Evolutionary conservation across 2,888 invertebrate genomes (phyloP).

Genomic region (Crematogaster levior): DNA sequence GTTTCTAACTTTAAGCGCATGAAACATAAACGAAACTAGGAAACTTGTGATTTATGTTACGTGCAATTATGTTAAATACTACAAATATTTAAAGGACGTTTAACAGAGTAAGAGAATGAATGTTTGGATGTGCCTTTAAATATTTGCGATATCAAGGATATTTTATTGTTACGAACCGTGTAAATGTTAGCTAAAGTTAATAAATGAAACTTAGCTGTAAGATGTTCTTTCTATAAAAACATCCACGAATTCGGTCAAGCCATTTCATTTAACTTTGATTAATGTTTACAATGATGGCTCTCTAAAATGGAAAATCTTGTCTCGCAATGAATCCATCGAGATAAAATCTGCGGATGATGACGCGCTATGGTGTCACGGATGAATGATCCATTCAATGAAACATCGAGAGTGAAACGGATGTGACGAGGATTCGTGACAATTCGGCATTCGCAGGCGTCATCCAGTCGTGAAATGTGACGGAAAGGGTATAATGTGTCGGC

Average conservation of each 20-base stretch:
- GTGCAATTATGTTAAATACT: constrained; percentile 21
- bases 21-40: constrained; percentile 2
- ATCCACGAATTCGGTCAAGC: not conserved
- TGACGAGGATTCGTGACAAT: constrained; percentile 17
- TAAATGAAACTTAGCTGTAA: not conserved
- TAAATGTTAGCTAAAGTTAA: constrained; percentile 27
- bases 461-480: constrained; percentile 25
- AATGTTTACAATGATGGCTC: not conserved
- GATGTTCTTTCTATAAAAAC: not conserved
- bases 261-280: constrained; percentile 15
- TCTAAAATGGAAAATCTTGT: constrained; percentile 9
- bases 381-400: constrained; percentile 37
- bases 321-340: not conserved
- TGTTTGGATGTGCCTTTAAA: not conserved
- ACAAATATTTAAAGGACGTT: constrained; percentile 4
- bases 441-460: constrained; percentile 45
- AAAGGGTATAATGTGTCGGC: constrained; percentile 19
- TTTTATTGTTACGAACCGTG: not conserved
- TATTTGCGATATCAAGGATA: constrained; percentile 6
- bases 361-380: not conserved
- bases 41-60: constrained; percentile 16
- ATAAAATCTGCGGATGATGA: constrained; percentile 16
- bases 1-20: constrained; percentile 41
- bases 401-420: constrained; percentile 36
- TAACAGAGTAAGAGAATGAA: not conserved